Evolutionary conservation across 2,888 invertebrate species (phyloP).

Genomic region (Cybosia mesomella): DNA sequence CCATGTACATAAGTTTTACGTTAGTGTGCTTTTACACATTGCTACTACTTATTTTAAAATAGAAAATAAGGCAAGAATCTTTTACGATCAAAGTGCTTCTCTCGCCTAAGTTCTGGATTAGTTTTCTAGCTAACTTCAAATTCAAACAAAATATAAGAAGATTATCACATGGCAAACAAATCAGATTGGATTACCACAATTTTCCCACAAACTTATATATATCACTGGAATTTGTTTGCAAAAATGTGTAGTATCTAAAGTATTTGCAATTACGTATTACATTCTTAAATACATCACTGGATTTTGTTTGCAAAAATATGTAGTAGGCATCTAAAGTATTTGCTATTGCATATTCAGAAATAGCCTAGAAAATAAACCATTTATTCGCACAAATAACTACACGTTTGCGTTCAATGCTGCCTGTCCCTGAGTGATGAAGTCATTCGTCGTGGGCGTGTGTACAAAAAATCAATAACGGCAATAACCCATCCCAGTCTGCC

Average conservation of each 20-base stretch:
- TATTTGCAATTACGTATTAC: background rate
- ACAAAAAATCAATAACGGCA: conserved; percentile 45
- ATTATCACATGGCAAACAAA: background rate
- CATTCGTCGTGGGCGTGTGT: conserved; percentile 18
- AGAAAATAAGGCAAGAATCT: background rate
- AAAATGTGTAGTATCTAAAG: background rate
- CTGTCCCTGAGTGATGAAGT: conserved; percentile 17
- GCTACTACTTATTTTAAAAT: background rate
- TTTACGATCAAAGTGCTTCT: background rate
- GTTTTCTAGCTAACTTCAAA: background rate
- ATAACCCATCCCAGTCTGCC: conserved; percentile 33
- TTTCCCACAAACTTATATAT: background rate
- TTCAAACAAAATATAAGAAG: background rate
- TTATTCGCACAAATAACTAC: background rate
- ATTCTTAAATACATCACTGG: background rate
- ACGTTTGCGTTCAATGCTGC: conserved; percentile 3
- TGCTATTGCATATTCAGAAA: background rate
- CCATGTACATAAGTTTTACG: too few relatives aligned
- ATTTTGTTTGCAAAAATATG: too few relatives aligned
- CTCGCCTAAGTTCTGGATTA: background rate
- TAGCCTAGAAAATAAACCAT: background rate
- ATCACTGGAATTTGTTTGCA: background rate
- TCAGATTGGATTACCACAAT: background rate
- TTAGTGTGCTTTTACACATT: background rate
- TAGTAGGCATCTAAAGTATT: too few relatives aligned